Conservation (phyloP, 2,113 vertebrate species). For the Phyllostomus hastatus region DNA sequence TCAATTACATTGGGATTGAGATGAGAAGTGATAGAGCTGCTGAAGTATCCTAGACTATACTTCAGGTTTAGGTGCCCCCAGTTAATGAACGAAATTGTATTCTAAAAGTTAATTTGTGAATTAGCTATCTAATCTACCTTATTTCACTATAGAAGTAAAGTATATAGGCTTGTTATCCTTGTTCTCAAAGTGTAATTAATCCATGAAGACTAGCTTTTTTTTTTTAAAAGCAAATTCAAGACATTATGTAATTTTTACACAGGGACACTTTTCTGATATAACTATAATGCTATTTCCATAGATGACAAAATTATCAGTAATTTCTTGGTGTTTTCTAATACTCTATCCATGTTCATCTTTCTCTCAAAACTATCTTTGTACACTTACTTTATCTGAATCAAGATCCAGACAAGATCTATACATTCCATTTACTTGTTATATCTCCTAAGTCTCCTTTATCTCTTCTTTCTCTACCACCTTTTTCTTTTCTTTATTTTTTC, state of each 20-base stretch:
- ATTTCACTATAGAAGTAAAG: not conserved
- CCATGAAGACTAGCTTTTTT: not conserved
- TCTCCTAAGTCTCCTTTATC: not conserved
- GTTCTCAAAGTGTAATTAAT: not conserved
- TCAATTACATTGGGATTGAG: not conserved
- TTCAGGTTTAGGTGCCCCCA: not conserved
- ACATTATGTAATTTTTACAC: not conserved
- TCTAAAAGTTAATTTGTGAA: conserved; percentile 13
- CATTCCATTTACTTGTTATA: not conserved
- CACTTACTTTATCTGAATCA: not conserved
- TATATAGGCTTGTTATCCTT: not conserved
- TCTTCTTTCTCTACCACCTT: not conserved
- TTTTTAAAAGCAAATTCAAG: not conserved
- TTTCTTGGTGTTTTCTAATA: not conserved
- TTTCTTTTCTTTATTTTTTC: not conserved
- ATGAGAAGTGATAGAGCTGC: not conserved
- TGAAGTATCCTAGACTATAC: not conserved
- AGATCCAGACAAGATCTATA: not conserved
- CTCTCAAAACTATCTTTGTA: conserved; percentile 10
- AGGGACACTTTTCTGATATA: not conserved
- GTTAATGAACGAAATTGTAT: not conserved
- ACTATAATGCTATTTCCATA: not conserved
- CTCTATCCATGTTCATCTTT: not conserved
- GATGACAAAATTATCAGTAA: not conserved
- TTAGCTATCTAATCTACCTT: conserved; percentile 28